Conservation (phyloP, 2,113 vertebrate species). For the Octodon degus region DNA sequence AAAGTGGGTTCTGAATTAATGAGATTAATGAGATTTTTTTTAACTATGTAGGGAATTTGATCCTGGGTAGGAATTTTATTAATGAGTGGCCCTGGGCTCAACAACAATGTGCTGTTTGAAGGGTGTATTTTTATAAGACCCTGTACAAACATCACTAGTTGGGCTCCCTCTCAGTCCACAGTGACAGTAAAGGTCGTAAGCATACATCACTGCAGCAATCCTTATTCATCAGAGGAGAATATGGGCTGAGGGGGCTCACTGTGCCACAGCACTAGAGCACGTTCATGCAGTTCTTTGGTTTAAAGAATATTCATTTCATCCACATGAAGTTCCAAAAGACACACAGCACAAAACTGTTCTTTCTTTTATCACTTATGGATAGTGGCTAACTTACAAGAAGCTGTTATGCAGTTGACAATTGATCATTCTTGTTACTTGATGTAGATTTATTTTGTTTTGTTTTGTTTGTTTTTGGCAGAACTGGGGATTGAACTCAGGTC, state of each 20-base stretch:
- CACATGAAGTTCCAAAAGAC: not conserved
- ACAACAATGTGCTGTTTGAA: constrained; percentile 25
- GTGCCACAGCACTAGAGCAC: not conserved
- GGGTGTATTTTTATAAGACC: constrained; percentile 56
- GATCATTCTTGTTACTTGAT: not conserved
- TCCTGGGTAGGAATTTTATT: constrained; percentile 33
- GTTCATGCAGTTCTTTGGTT: not conserved
- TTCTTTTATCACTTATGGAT: not conserved
- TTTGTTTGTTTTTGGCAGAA: too few species aligned
- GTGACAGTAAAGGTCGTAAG: not conserved
- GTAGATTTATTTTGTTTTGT: not conserved
- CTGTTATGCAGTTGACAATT: not conserved
- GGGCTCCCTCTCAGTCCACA: not conserved
- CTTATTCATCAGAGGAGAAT: too few species aligned
- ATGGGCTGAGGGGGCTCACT: not conserved
- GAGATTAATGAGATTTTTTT: constrained; percentile 41
- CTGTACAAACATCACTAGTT: constrained; percentile 4
- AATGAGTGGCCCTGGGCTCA: not conserved
- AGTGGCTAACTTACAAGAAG: not conserved
- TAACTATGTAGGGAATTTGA: not conserved
- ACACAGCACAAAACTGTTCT: not conserved
- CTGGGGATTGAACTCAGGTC: too few species aligned
- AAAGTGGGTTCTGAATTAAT: constrained; percentile 48
- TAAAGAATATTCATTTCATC: not conserved
- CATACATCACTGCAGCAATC: not conserved